These are phyloP conservation scores for Cerastoderma edule DNA, from an alignment of 2,888 invertebrate genomes.

Conservation along the genomic window DNA sequence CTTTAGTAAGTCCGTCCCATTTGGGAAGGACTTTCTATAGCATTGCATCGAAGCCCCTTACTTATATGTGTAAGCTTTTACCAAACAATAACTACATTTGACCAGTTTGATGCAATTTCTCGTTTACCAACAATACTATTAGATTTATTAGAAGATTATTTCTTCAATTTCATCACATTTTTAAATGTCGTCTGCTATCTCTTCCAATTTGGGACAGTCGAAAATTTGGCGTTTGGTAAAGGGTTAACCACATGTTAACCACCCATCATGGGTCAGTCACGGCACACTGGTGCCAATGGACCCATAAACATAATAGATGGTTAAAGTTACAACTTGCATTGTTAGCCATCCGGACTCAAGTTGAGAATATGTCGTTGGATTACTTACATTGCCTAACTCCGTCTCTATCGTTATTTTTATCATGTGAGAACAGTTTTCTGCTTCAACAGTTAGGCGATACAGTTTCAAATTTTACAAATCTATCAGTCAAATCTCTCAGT, in stretches of 20 bases:
- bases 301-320: conserved; percentile 54
- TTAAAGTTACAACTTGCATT: conserved; percentile 53
- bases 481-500: conserved; percentile 42
- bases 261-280: conserved; percentile 42
- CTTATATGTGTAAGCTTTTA: too few species aligned
- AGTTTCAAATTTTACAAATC: conserved; percentile 40
- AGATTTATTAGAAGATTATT: too few species aligned
- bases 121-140: too few species aligned
- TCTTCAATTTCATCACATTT: too few species aligned
- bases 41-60: too few species aligned
- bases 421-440: conserved; percentile 60
- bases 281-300: conserved; percentile 30
- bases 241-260: conserved; percentile 47
- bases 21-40: too few species aligned
- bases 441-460: conserved; percentile 41
- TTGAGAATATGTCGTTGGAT: conserved; percentile 49
- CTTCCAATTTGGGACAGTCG: too few species aligned
- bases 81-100: too few species aligned
- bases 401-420: conserved; percentile 51
- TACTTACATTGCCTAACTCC: conserved; percentile 55
- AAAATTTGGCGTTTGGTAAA: too few species aligned
- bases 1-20: too few species aligned
- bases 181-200: too few species aligned
- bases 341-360: conserved; percentile 52
- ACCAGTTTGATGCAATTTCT: too few species aligned